Conservation (phyloP, 2,888 invertebrate genomes). For the Corbicula japonica region DNA sequence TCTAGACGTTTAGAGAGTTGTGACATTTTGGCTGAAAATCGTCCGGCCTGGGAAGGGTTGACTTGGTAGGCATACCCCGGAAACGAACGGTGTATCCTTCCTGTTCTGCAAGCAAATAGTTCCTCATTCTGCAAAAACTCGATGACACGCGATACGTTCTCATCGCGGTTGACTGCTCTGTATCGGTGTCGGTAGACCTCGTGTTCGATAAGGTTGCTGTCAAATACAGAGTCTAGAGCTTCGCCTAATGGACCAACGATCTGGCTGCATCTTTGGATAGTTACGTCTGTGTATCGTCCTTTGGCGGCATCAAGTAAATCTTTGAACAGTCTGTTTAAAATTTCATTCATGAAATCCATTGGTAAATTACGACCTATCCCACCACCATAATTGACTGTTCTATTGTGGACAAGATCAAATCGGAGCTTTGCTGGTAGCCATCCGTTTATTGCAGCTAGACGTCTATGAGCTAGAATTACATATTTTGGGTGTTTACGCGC, state of each 20-base stretch:
- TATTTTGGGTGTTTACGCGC: constrained; percentile 55
- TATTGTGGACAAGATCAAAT: constrained; percentile 43
- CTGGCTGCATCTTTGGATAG: constrained; percentile 23
- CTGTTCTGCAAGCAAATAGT: constrained; percentile 1
- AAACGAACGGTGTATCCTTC: constrained; percentile 19
- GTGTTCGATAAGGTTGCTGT: constrained; percentile 18
- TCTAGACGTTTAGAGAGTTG: constrained; percentile 12
- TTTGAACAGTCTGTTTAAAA: constrained; percentile 57
- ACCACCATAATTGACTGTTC: constrained; percentile 61
- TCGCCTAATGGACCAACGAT: constrained; percentile 19
- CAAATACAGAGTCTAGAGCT: constrained; percentile 25
- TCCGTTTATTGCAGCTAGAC: constrained; percentile 42
- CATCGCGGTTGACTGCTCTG: constrained; percentile 20
- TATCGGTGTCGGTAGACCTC: no score
- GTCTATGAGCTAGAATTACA: constrained; percentile 55
- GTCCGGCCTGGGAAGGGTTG: background rate
- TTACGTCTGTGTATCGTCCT: constrained; percentile 41
- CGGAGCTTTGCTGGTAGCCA: constrained; percentile 51
- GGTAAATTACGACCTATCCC: constrained; percentile 58
- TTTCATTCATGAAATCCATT: constrained; percentile 61
- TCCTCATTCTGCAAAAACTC: constrained; percentile 7
- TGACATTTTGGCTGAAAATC: constrained; percentile 10
- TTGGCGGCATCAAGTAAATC: constrained; percentile 32
- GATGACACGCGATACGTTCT: constrained; percentile 14
- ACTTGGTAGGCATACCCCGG: constrained; percentile 7